Base-by-base conservation (phyloP, 2,113 vertebrate genomes). In the Seriola aureovittata region DNA sequence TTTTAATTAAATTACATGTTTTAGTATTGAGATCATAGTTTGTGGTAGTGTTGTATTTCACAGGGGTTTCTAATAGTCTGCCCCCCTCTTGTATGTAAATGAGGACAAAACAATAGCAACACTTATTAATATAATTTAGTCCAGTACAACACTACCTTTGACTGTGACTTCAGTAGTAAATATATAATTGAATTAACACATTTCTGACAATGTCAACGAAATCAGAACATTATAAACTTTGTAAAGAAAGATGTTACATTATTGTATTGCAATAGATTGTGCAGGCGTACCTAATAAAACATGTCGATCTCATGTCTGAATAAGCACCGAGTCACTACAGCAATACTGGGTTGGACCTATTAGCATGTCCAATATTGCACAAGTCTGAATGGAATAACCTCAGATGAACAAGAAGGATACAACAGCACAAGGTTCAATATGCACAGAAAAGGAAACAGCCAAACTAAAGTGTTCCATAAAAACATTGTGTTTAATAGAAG, bases 401-500 rank as follows among this genome's bases (percentile, higher is more conserved):
- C 63, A 42, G 63, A 65, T 42, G 50, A 23, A 10, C 3, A 6
- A 29, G 42, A 19, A 5, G 14, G 23, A 23, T 17, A 4, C 44
- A 48, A 34, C 44, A 66, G 64, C 23, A 23, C n/a, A 19, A 38
- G 16, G 9, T 77, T 19, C 40, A 59, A 62, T 16, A 9, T 8
- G n/a, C 6, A 19, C 34, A 54, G 16, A 75, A 75, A 81, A 80
- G 14, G 14, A 34, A 62, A 65, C 21, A 11, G 8, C 0, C 40
- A 46, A 54, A 40, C 72, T 1, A 7, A 2, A 34, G 25, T 21
- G 36, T 80, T 77, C 16, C 36, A 62, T 84, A 87, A 85, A 91
- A 91, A 85, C 42, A 57, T 6, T 46, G 36, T 23, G 25, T 88
- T 93, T 93, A 93, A 91, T 93, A 86, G 89, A 92, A 80, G 81